A percentile compares a stretch with the other conserved stretches of the same genome.
These are phyloP conservation scores for Aphis craccivora DNA, from an alignment of 1,140 invertebrate species.

Conservation along the genomic window DNA sequence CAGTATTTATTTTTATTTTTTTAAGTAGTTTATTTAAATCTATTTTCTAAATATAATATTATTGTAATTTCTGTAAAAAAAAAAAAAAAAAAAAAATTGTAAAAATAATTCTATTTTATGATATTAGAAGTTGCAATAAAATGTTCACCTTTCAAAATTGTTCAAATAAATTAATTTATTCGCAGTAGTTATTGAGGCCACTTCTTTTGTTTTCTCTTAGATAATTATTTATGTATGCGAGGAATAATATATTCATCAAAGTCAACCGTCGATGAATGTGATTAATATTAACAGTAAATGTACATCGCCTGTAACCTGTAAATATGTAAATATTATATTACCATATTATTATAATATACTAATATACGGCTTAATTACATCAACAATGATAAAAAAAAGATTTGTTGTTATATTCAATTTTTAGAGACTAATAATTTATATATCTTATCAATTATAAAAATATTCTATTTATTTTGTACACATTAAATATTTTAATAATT, in stretches of 20 bases:
- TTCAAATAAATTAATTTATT: not conserved
- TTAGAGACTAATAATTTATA: not conserved
- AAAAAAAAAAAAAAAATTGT: not conserved
- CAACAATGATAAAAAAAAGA: not conserved
- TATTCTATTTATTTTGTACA: not conserved
- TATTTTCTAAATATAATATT: not conserved
- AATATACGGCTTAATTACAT: not conserved
- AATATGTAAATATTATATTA: conserved; percentile 13
- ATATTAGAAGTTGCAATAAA: not conserved
- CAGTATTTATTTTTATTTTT: too few species aligned
- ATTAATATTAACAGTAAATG: not conserved
- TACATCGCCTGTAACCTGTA: conserved; percentile 7
- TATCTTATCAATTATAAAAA: not conserved
- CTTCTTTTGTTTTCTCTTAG: not conserved
- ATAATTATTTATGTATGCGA: not conserved
- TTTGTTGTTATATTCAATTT: not conserved
- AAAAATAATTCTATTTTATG: not conserved
- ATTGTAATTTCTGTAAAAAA: not conserved
- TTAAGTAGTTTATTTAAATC: not conserved
- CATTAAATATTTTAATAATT: not conserved
- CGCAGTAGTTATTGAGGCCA: conserved; percentile 6
- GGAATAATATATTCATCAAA: conserved; percentile 7
- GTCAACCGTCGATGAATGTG: not conserved
- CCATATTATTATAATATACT: not conserved
- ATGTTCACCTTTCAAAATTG: not conserved